Evolutionary conservation across 1,140 invertebrate species (phyloP).

Genomic region (Drosophila saltans): DNA sequence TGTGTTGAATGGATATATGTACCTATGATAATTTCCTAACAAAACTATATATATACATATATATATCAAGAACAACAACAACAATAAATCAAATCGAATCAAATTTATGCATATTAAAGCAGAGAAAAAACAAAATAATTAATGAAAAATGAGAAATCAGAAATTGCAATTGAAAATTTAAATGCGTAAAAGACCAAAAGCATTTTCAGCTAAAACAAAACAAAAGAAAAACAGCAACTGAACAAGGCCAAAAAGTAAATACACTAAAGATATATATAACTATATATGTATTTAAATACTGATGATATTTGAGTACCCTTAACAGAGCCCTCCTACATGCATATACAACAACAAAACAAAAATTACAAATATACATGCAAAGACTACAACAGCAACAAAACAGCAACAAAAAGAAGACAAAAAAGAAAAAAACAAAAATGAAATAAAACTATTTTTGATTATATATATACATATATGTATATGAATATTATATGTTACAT

Average conservation of each 20-base stretch:
- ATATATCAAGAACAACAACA: slow-evolving; percentile 13
- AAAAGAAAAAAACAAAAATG: not conserved
- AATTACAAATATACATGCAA: slow-evolving; percentile 59
- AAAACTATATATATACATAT: slow-evolving; percentile 25
- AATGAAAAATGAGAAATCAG: slow-evolving; percentile 14
- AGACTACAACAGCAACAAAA: slow-evolving; percentile 32
- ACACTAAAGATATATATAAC: slow-evolving; percentile 34
- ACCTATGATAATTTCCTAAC: slow-evolving; percentile 65
- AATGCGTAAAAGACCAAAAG: slow-evolving; percentile 69
- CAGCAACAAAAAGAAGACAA: slow-evolving; percentile 16
- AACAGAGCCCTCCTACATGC: slow-evolving; percentile 56
- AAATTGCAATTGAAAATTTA: not conserved
- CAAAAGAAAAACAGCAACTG: slow-evolving; percentile 13
- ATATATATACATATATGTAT: slow-evolving; percentile 26
- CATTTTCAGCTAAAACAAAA: slow-evolving; percentile 45
- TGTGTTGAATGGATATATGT: slow-evolving; percentile 63
- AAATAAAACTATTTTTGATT: slow-evolving; percentile 62
- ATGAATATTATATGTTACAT: slow-evolving; percentile 39
- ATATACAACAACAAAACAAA: slow-evolving; percentile 30
- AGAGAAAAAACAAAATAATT: slow-evolving; percentile 26
- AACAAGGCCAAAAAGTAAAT: slow-evolving; percentile 50
- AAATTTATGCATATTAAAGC: slow-evolving; percentile 61
- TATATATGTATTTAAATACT: slow-evolving; percentile 41
- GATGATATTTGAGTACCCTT: slow-evolving; percentile 52
- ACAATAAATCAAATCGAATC: slow-evolving; percentile 54